A percentile compares a stretch with the other conserved stretches of the same genome.
phyloP scores from a whole-genome alignment of 2,797 vertebrate species.

The Calcarius lapponicus region DNA sequence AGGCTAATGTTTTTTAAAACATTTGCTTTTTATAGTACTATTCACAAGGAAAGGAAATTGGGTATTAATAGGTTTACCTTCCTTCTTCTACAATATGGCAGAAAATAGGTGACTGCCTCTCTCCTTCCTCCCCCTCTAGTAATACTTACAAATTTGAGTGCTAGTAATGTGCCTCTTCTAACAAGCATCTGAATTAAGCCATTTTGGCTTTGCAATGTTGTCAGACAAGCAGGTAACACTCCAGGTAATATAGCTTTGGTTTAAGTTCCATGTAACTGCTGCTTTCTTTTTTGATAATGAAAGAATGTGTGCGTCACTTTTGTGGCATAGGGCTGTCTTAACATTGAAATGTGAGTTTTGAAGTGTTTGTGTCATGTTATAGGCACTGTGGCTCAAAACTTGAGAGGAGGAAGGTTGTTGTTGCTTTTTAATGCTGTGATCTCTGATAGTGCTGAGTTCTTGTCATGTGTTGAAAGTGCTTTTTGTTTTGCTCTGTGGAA shows the following conservation, averaged over 20 bases:
- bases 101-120: background rate
- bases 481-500: background rate
- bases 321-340: background rate
- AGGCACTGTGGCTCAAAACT: background rate
- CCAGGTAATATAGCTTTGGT: background rate
- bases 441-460: background rate
- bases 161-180: background rate
- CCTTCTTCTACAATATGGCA: background rate
- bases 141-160: background rate
- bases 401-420: background rate
- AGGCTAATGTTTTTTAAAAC: constrained; percentile 24
- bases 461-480: background rate
- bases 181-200: background rate
- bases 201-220: background rate
- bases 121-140: background rate
- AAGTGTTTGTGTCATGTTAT: background rate
- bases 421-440: background rate
- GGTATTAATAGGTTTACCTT: background rate
- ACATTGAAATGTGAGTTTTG: background rate
- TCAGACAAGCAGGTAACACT: background rate
- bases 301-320: background rate
- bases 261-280: background rate
- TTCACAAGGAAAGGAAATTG: background rate
- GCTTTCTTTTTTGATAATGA: background rate
- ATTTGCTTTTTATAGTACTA: background rate